phyloP scores from a whole-genome alignment of 2,888 invertebrate genomes.

The Sarcophaga subvicina region DNA sequence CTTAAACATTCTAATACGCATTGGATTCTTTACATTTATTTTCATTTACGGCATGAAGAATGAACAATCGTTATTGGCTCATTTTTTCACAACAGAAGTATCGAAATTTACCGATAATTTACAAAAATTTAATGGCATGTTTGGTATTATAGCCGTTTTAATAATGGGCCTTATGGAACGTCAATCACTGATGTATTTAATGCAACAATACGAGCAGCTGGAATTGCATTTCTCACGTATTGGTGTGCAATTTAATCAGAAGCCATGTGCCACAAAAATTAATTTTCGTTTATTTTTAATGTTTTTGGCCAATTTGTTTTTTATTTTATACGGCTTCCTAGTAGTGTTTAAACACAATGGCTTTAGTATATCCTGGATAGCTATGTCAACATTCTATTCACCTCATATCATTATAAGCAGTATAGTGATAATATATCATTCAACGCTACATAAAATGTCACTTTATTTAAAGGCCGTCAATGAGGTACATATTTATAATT shows the following conservation, averaged over 20 bases:
- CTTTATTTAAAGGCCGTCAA: slow-evolving; percentile 75
- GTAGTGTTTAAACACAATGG: slow-evolving; percentile 67
- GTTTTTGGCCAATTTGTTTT: slow-evolving; percentile 63
- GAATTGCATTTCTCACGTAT: slow-evolving; percentile 73
- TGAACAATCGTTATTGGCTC: slow-evolving; percentile 71
- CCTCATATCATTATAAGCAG: slow-evolving; percentile 75
- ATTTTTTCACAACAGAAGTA: slow-evolving; percentile 74
- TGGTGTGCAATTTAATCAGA: slow-evolving; percentile 74
- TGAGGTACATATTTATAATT: slow-evolving; percentile 71
- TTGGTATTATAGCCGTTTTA: slow-evolving; percentile 72
- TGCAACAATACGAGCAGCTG: slow-evolving; percentile 70
- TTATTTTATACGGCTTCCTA: slow-evolving; percentile 70
- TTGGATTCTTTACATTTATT: slow-evolving; percentile 68
- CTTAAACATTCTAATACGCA: slow-evolving; percentile 70
- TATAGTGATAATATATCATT: slow-evolving; percentile 72
- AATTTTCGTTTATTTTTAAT: slow-evolving; percentile 64
- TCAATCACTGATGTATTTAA: slow-evolving; percentile 64
- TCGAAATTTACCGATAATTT: slow-evolving; percentile 74
- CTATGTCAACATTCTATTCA: slow-evolving; percentile 74
- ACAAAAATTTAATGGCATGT: slow-evolving; percentile 75
- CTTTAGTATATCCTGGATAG: slow-evolving; percentile 63
- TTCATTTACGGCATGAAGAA: slow-evolving; percentile 66
- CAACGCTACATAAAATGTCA: slow-evolving; percentile 72
- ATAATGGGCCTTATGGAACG: slow-evolving; percentile 69
- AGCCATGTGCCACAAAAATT: slow-evolving; percentile 65